Percentiles rank a stretch among this genome's conserved stretches.
These are phyloP conservation scores for Grus americana DNA, from an alignment of 2,113 vertebrate genomes.

Conservation along the genomic window DNA sequence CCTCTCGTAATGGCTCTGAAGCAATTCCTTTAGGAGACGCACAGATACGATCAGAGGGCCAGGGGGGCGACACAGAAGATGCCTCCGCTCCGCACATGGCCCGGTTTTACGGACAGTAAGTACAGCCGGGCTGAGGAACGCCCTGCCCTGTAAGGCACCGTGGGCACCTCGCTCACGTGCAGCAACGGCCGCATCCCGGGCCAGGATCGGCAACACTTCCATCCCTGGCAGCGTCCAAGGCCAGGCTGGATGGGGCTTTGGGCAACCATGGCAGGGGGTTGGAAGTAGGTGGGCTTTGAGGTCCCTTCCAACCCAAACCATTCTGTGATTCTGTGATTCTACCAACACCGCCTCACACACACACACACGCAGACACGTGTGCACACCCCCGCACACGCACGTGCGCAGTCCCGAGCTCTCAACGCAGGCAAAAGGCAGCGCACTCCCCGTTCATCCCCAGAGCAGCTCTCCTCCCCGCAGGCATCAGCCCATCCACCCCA, in stretches of 20 bases:
- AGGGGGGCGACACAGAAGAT: background rate
- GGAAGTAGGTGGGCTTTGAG: too few relatives aligned
- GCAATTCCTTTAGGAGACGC: background rate
- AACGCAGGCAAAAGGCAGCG: background rate
- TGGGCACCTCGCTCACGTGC: background rate
- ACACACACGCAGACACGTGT: rapidly evolving
- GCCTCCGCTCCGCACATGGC: background rate
- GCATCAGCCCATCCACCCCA: background rate
- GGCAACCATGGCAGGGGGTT: too few relatives aligned
- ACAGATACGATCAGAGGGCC: rapidly evolving
- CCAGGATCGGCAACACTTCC: too few relatives aligned
- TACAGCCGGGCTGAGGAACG: background rate
- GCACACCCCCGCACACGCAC: too few relatives aligned
- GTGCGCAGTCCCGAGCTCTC: background rate
- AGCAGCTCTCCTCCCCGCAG: too few relatives aligned
- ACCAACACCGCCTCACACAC: too few relatives aligned
- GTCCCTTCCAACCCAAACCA: too few relatives aligned
- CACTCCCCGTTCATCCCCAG: background rate
- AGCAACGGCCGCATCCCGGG: background rate
- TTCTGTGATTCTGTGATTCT: too few relatives aligned
- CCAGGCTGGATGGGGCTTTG: too few relatives aligned
- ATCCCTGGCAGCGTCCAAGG: too few relatives aligned
- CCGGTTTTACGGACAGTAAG: background rate
- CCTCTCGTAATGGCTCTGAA: background rate
- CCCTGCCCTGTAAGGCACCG: too few relatives aligned